A percentile compares a stretch with the other conserved stretches of the same genome.
Conservation (phyloP, 2,113 vertebrate species). For the Albula goreensis region DNA sequence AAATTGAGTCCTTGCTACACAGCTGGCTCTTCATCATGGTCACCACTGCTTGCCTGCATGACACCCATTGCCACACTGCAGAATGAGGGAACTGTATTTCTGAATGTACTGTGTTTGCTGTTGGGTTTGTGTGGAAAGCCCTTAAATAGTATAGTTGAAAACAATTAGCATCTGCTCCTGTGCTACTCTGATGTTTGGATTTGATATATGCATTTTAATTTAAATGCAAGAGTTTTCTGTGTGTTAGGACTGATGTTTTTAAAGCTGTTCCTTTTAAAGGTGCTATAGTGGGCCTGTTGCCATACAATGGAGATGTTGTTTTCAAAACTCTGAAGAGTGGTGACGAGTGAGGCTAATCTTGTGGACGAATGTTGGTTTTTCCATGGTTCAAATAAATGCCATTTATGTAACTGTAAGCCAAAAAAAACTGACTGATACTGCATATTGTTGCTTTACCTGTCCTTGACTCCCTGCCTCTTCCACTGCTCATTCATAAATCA, state of each 20-base stretch:
- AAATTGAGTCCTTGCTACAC: not conserved
- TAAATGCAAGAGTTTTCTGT: not conserved
- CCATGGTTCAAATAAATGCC: not conserved
- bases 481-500: too few relatives aligned
- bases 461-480: too few relatives aligned
- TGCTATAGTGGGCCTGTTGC: not conserved
- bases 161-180: not conserved
- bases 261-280: not conserved
- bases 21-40: not conserved
- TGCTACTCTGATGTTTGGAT: not conserved
- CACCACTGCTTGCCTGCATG: not conserved
- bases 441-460: too few relatives aligned
- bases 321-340: not conserved
- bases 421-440: not conserved
- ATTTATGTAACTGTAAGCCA: not conserved
- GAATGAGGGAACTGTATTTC: not conserved
- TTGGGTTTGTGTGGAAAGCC: not conserved
- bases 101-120: not conserved
- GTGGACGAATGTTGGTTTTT: not conserved
- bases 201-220: not conserved
- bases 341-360: not conserved
- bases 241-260: not conserved
- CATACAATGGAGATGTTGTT: not conserved
- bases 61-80: not conserved
- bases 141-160: not conserved